Conservation (phyloP, 2,797 vertebrate species). For the Pipistrellus pipistrellus region DNA sequence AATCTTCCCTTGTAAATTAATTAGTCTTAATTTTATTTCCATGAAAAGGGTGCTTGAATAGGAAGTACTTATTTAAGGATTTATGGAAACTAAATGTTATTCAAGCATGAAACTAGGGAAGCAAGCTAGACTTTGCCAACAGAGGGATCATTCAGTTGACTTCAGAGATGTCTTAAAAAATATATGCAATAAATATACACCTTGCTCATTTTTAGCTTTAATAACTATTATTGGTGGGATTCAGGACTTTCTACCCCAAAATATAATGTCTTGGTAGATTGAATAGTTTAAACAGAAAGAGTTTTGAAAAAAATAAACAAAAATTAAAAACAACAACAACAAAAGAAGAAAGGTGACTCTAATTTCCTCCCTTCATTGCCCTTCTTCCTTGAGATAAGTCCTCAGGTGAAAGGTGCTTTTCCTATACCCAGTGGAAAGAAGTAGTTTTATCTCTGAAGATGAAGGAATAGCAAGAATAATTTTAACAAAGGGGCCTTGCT, state of each 20-base stretch:
- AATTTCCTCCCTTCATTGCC: background rate
- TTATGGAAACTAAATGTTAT: constrained; percentile 34
- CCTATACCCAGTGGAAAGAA: background rate
- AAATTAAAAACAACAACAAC: background rate
- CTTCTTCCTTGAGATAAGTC: background rate
- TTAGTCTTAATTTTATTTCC: constrained; percentile 57
- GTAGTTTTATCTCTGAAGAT: background rate
- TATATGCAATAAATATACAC: background rate
- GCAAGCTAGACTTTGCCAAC: background rate
- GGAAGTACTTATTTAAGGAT: background rate
- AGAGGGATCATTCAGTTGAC: background rate
- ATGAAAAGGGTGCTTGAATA: background rate
- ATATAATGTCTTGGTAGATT: background rate
- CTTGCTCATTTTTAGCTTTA: background rate
- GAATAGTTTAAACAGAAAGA: background rate
- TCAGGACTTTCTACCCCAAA: background rate
- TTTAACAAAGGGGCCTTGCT: background rate
- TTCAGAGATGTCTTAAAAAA: background rate
- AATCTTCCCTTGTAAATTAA: constrained; percentile 47
- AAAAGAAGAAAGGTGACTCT: background rate
- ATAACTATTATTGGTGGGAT: background rate
- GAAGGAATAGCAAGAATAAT: background rate
- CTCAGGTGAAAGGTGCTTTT: background rate
- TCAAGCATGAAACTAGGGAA: background rate
- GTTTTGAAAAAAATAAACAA: background rate